Conservation (phyloP, 2,888 invertebrate genomes). For the Tryphoninae sp. region DNA sequence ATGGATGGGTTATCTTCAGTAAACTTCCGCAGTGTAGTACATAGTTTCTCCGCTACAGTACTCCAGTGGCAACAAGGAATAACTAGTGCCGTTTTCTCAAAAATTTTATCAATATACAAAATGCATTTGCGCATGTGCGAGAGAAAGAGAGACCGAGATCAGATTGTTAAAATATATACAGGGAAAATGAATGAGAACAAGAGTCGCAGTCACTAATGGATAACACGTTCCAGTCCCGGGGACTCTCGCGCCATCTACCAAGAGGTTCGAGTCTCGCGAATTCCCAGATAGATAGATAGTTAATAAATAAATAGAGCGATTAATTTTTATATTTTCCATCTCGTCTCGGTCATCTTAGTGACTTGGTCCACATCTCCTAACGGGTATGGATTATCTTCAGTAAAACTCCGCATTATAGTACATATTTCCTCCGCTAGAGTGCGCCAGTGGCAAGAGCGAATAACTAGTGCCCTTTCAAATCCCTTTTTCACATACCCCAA, state of each 20-base stretch:
- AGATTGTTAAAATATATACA: neutral
- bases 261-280: conserved; percentile 42
- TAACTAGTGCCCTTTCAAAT: neutral
- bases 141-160: neutral
- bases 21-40: neutral
- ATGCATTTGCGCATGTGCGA: too few species aligned
- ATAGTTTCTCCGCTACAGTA: neutral
- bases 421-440: neutral
- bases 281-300: too few species aligned
- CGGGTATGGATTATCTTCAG: neutral
- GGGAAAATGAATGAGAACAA: neutral
- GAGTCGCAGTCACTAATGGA: conserved; percentile 7
- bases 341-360: too few species aligned
- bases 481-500: too few species aligned
- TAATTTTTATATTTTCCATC: too few species aligned
- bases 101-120: too few species aligned
- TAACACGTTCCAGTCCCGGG: conserved; percentile 25
- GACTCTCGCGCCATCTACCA: conserved; percentile 6
- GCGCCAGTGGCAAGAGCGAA: neutral
- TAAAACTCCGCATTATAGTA: neutral
- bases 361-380: neutral
- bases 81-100: neutral
- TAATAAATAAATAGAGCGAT: too few species aligned
- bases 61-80: neutral
- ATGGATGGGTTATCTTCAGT: neutral